A percentile compares a stretch with the other conserved stretches of the same genome.
These are phyloP conservation scores for Charina bottae DNA, from an alignment of 2,113 vertebrate genomes.

Conservation along the genomic window DNA sequence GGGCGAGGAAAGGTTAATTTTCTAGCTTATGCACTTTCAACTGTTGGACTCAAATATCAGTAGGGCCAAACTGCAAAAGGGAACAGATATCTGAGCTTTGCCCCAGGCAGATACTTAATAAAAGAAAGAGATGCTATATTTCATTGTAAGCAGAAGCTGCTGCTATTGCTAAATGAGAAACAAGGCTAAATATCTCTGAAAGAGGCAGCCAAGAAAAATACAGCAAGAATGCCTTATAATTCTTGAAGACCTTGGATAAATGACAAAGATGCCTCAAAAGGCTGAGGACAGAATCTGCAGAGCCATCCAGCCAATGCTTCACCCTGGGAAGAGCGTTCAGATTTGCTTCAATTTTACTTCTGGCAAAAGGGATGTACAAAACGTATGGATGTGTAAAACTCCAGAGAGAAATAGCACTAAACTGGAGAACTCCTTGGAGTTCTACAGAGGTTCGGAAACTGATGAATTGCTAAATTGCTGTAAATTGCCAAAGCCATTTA, in stretches of 20 bases:
- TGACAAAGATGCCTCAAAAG: background rate
- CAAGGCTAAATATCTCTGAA: background rate
- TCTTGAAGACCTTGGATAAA: constrained; percentile 4
- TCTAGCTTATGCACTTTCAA: background rate
- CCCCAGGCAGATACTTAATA: constrained; percentile 16
- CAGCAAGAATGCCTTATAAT: background rate
- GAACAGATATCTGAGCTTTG: constrained; percentile 8
- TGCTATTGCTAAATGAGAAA: background rate
- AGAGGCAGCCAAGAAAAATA: background rate
- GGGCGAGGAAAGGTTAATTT: constrained; percentile 18
- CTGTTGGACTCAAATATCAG: constrained; percentile 13
- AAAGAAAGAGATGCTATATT: background rate
- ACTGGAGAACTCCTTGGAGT: background rate
- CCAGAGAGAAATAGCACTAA: background rate
- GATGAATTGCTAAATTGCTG: background rate
- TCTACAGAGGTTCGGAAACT: background rate
- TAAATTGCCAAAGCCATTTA: background rate
- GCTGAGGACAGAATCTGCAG: background rate
- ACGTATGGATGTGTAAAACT: background rate
- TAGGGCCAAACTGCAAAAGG: background rate
- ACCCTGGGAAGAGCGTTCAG: background rate
- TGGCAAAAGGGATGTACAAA: background rate
- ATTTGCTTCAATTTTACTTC: background rate
- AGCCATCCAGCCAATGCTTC: background rate
- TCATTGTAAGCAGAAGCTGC: constrained; percentile 25